Percentiles rank a stretch among this genome's conserved stretches.
phyloP scores from a whole-genome alignment of 2,888 invertebrate species.

The Invenusta paracnida region DNA sequence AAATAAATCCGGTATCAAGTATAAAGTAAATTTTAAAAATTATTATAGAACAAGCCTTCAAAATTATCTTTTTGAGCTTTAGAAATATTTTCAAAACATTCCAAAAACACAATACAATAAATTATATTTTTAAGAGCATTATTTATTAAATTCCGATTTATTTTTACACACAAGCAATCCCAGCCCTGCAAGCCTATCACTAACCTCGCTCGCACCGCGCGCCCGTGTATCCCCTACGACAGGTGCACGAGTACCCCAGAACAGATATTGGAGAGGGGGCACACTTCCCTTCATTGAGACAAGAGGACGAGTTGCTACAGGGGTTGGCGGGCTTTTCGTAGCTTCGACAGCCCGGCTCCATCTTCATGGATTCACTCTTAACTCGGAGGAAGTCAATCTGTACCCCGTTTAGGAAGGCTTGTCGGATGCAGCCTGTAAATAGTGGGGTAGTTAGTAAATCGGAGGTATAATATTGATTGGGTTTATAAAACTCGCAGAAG shows the following conservation, averaged over 20 bases:
- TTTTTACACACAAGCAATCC: no score
- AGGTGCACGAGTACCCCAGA: background rate
- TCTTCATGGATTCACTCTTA: background rate
- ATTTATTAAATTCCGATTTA: no score
- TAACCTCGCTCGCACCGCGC: background rate
- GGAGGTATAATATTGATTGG: no score
- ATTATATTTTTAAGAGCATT: no score
- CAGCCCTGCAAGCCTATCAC: no score
- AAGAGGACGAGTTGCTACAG: background rate
- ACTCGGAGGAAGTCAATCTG: conserved; percentile 27
- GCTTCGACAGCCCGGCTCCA: background rate
- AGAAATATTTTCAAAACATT: no score
- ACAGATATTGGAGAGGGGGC: background rate
- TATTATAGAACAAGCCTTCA: no score
- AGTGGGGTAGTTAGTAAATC: background rate
- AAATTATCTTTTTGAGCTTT: no score
- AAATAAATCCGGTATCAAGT: no score
- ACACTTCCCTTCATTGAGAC: background rate
- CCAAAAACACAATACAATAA: no score
- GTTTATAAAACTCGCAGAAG: no score
- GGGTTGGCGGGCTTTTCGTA: conserved; percentile 10
- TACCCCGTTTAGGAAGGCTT: background rate
- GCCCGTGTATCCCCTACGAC: background rate
- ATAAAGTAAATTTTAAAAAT: no score
- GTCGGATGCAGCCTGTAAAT: background rate